Evolutionary conservation across 2,113 vertebrate species (phyloP).

Genomic region (Loxodonta africana): DNA sequence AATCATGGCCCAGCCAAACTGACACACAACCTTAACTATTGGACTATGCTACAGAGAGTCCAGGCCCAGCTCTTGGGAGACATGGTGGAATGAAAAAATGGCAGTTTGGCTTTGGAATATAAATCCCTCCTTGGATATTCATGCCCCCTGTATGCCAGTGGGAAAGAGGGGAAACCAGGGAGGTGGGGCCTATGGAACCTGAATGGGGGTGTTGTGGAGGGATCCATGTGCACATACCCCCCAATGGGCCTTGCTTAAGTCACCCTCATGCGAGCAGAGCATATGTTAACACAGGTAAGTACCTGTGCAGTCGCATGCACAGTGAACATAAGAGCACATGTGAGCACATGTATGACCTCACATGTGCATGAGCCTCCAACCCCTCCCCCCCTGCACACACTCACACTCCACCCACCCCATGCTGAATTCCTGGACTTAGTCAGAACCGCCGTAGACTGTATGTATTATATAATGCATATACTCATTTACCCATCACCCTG

Average conservation of each 20-base stretch:
- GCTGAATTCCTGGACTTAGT: not conserved
- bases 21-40: too few relatives aligned
- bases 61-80: not conserved
- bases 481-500: too few relatives aligned
- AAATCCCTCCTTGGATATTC: not conserved
- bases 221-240: not conserved
- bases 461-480: too few relatives aligned
- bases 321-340: not conserved
- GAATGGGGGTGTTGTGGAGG: not conserved
- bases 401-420: not conserved
- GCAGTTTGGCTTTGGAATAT: not conserved
- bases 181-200: not conserved
- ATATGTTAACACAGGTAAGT: not conserved
- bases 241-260: not conserved
- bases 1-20: too few relatives aligned
- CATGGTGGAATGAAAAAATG: not conserved
- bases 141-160: not conserved
- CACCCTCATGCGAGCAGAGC: not conserved
- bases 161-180: not conserved
- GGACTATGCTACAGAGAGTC: not conserved
- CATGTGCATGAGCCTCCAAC: not conserved
- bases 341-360: not conserved
- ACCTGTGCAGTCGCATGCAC: not conserved
- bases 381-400: not conserved
- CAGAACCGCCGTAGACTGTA: not conserved